Evolutionary conservation across 1,140 invertebrate species (phyloP), one percentile per base, ranked within the genome.

Genomic region (Sitophilus oryzae): DNA sequence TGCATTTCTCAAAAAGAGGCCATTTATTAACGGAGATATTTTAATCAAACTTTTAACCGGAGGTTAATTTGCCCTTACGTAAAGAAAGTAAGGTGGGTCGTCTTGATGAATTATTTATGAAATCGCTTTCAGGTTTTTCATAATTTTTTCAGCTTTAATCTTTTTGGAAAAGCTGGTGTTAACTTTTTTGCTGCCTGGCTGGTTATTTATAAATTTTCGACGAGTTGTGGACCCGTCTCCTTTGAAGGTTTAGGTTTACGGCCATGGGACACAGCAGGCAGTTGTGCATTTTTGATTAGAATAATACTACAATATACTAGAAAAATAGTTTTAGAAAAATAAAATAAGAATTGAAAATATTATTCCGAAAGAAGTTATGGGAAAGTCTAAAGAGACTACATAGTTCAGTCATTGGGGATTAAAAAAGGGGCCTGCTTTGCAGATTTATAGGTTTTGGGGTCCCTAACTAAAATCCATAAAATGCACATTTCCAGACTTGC

Each of bases 21-120:
- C 42, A 56, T 43, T 56, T 56, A 56, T 56, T 56, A 56, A 49
- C 53, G n/a, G 23, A 46, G n/a, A n/a, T n/a, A 56, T 56, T 48
- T 48, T 56, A 56, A 56, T 56, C 53, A 48, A 56, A 56, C 53
- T 56, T 56, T 56, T 56, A 56, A 56, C 45, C 53, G 25, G 34
- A 56, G 53, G 53, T 56, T 56, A 56, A 56, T 56, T 56, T 49
- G 37, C 40, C 43, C 47, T 54, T 56, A 30, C 53, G 40, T 49
- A 56, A 55, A 56, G 53, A 43, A 56, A 25, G 37, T 43, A 56
- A 56, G 53, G 53, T 56, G 46, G 37, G 40, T 11, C 25, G 42
- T 22, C 53, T 56, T 56, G 53, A 56, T 56, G 53, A 56, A 56
- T 56, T 56, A 56, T 56, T 56, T 56, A 56, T 56, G 53, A 49